Conservation (phyloP, 2,888 invertebrate species). For the Callyntrura guangdongensis region DNA sequence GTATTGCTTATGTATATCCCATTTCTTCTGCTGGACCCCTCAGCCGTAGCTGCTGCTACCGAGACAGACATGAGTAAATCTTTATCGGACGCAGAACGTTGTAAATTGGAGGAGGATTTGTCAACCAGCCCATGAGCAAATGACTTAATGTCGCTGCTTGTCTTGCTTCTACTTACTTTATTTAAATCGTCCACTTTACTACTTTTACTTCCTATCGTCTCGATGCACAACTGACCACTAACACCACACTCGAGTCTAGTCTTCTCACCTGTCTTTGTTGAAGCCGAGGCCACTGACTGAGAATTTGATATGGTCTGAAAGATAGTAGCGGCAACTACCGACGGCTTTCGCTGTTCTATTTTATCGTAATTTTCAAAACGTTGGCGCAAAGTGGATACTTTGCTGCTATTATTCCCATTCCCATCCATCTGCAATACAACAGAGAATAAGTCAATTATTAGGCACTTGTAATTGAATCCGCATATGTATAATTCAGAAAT, state of each 20-base stretch:
- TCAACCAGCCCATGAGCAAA: slow-evolving; percentile 74
- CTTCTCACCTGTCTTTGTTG: slow-evolving; percentile 16
- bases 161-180: slow-evolving; percentile 42
- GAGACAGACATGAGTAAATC: slow-evolving; percentile 74
- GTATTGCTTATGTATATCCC: slow-evolving; percentile 83
- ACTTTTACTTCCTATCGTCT: neutral
- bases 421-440: slow-evolving; percentile 83
- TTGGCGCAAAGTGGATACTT: slow-evolving; percentile 84
- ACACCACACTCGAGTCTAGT: neutral
- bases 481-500: neutral
- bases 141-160: slow-evolving; percentile 59
- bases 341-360: slow-evolving; percentile 66
- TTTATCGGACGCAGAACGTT: slow-evolving; percentile 62
- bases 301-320: slow-evolving; percentile 42
- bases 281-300: neutral
- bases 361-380: slow-evolving; percentile 83
- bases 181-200: neutral
- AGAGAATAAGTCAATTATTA: too few species aligned
- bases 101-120: slow-evolving; percentile 19
- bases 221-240: slow-evolving; percentile 28
- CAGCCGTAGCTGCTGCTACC: slow-evolving; percentile 56
- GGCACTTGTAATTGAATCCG: neutral
- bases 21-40: slow-evolving; percentile 77
- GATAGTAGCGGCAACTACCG: slow-evolving; percentile 65
- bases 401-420: slow-evolving; percentile 82